Evolutionary conservation across 2,113 vertebrate species (phyloP).

Genomic region (Alaudala cheleensis): DNA sequence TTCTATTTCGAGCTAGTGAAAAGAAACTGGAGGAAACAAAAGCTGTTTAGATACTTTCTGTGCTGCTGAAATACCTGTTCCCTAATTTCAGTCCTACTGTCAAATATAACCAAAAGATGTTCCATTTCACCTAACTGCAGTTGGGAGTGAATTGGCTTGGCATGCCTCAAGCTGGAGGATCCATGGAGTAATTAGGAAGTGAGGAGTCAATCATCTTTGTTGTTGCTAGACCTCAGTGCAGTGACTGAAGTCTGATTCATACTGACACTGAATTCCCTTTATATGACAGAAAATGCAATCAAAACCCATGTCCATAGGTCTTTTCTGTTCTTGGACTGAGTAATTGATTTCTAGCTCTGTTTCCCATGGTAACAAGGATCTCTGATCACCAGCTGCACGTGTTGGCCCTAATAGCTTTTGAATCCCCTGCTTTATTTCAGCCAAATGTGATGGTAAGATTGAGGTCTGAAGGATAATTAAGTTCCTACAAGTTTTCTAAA

Average conservation of each 20-base stretch:
- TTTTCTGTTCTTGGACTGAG: neutral
- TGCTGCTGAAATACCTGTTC: neutral
- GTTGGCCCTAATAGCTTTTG: slow-evolving; percentile 31
- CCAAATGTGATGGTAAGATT: neutral
- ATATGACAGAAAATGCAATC: slow-evolving; percentile 8
- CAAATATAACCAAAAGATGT: neutral
- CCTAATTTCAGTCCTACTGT: neutral
- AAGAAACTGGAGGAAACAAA: neutral
- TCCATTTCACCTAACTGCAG: neutral
- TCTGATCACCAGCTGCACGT: slow-evolving; percentile 26
- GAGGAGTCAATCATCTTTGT: neutral
- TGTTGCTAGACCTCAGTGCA: neutral
- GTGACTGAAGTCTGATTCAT: slow-evolving; percentile 31
- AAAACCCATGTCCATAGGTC: neutral
- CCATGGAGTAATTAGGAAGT: neutral
- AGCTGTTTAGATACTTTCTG: neutral
- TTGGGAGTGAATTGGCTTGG: neutral
- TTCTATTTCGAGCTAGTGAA: neutral
- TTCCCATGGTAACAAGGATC: slow-evolving; percentile 51
- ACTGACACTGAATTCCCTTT: neutral
- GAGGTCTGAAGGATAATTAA: neutral
- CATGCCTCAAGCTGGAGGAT: neutral
- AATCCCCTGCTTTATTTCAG: slow-evolving; percentile 9
- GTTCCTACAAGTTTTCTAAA: neutral
- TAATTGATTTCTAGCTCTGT: slow-evolving; percentile 23